Conservation (phyloP, 2,888 invertebrate species). For the Drosophila percnosoma region DNA sequence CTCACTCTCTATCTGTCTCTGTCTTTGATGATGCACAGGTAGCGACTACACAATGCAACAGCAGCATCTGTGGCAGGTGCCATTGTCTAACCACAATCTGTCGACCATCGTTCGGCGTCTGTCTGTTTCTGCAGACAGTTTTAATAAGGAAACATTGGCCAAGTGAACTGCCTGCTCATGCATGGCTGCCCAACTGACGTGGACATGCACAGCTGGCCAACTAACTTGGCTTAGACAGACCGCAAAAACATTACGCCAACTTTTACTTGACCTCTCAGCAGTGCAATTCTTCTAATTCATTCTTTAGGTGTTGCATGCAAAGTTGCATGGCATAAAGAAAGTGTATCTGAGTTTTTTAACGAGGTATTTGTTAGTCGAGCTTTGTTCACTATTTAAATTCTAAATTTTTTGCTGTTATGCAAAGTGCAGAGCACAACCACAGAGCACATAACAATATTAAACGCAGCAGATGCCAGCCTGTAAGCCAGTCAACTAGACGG, state of each 20-base stretch:
- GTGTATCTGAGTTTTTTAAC: background rate
- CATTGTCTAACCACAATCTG: conserved; percentile 23
- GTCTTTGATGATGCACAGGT: background rate
- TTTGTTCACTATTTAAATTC: background rate
- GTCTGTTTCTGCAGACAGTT: conserved; percentile 53
- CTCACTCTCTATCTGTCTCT: background rate
- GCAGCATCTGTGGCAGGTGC: conserved; percentile 7
- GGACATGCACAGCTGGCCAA: conserved; percentile 34
- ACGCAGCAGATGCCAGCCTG: conserved; percentile 27
- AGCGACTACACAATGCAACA: conserved; percentile 16
- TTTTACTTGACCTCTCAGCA: conserved; percentile 8
- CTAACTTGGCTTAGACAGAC: conserved; percentile 42
- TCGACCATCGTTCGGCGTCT: conserved; percentile 14
- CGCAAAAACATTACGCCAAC: conserved; percentile 41
- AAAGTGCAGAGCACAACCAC: conserved; percentile 14
- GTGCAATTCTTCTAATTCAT: background rate
- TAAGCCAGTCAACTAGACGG: conserved; percentile 41
- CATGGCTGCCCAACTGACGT: conserved; percentile 29
- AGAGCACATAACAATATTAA: conserved; percentile 23
- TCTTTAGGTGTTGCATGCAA: background rate
- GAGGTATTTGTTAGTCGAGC: conserved; percentile 16
- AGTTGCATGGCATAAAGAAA: background rate
- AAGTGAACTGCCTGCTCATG: conserved; percentile 52
- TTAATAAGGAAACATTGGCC: conserved; percentile 59
- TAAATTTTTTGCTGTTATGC: conserved; percentile 1